Evolutionary conservation across 2,113 vertebrate genomes (phyloP).

Genomic region (Caranx melampygus): DNA sequence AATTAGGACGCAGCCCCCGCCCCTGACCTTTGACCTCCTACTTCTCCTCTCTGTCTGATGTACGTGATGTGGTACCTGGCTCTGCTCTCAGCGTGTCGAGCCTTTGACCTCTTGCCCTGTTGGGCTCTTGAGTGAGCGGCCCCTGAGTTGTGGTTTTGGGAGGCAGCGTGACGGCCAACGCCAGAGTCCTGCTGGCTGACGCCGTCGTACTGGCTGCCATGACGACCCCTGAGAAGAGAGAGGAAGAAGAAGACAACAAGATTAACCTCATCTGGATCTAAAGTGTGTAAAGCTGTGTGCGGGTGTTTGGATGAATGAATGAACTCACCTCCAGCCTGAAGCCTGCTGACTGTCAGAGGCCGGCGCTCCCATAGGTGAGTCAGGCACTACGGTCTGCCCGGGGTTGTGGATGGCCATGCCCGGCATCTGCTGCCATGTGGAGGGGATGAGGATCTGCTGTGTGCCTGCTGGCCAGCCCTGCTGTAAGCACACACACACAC

Average conservation of each 20-base stretch:
- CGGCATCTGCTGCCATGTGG: conserved; percentile 97
- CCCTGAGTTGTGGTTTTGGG: conserved; percentile 89
- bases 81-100: conserved; percentile 86
- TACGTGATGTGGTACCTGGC: conserved; percentile 60
- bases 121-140: conserved; percentile 87
- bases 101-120: conserved; percentile 91
- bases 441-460: conserved; percentile 97
- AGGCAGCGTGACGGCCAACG: conserved; percentile 86
- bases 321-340: conserved; percentile 90
- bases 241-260: too few species aligned
- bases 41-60: not conserved
- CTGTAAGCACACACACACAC: conserved; percentile 79
- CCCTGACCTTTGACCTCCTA: too few species aligned
- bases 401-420: conserved; percentile 94
- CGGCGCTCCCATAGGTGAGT: conserved; percentile 84
- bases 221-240: conserved; percentile 80
- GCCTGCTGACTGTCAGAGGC: conserved; percentile 90
- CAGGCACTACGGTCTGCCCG: conserved; percentile 90
- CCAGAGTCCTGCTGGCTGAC: conserved; percentile 90
- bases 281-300: too few species aligned
- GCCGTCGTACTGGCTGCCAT: conserved; percentile 90
- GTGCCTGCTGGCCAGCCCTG: conserved; percentile 97
- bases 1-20: too few species aligned
- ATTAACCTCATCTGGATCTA: too few species aligned
- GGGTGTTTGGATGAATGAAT: accelerated